Base-by-base conservation (phyloP, 2,888 invertebrate genomes). In the Geotrupes spiniger region DNA sequence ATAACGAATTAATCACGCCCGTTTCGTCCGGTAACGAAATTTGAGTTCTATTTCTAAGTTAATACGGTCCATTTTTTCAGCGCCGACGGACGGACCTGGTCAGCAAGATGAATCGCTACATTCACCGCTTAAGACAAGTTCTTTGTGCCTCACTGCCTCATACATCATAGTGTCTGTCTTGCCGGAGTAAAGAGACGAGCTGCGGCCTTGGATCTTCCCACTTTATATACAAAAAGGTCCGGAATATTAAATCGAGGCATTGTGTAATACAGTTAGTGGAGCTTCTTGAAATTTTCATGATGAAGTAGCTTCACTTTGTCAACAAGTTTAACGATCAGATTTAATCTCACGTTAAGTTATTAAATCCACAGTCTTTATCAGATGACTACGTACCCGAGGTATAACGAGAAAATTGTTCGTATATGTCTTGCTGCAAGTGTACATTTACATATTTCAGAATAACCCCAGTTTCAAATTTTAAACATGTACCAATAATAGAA, bases 151-250 rank as follows among this genome's bases (percentile, higher is more conserved):
- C 46, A 51, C 46, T 55, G 55, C 56, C 52, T 52, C 61, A 63
- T 65, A 60, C 63, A 65, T 65, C 65, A 65, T 62, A 60, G 57
- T 63, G 61, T 63, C 63, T 59, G 63, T 63, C 58, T 59, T 56
- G 51, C 48, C 53, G 39, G 36, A n/a, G 55, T 51, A 50, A 51
- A 51, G 47, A 58, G 60, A 58, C 58, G 46, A 49, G 45, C 51
- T 49, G 47, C 47, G 57, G 46, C 60, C 61, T 62, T 61, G 59
- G 55, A 54, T 51, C 52, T 17, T 42, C 29, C 12, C 27, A 26
- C 39, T 26, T 39, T 26, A 26, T 39, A 39, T 14, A 39, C 26
- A 39, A 26, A 26, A 26, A 39, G 27, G 26, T 21, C 39, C 39
- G 25, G 39, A 39, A 39, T 39, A 39, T 39, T 26, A 26, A 39